A percentile compares a stretch with the other conserved stretches of the same genome.
These are phyloP conservation scores for Epizoanthus rinbou DNA, from an alignment of 92 coral and sea anemone genomes.

Conservation along the genomic window DNA sequence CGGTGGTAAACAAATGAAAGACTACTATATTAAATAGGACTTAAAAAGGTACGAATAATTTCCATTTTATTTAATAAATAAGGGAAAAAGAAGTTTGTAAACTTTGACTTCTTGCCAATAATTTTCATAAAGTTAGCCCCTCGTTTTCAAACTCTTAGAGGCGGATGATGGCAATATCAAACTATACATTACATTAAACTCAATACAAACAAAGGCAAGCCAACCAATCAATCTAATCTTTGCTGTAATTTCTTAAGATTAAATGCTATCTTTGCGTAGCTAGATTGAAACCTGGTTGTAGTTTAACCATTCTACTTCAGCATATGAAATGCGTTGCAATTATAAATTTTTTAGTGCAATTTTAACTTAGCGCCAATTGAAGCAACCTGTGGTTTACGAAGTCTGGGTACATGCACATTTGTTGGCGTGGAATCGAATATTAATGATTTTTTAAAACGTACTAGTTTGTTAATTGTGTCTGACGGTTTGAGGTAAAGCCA, in stretches of 20 bases:
- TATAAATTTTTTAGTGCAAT: conserved; percentile 6
- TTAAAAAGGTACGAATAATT: background rate
- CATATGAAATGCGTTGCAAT: background rate
- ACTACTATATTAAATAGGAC: background rate
- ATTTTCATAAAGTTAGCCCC: conserved; percentile 3
- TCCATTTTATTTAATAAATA: conserved; percentile 13
- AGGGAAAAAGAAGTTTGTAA: background rate
- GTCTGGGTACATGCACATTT: background rate
- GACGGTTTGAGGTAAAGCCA: background rate
- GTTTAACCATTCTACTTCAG: background rate
- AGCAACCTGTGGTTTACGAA: conserved; percentile 8
- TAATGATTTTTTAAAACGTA: background rate
- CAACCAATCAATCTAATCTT: background rate
- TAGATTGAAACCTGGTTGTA: background rate
- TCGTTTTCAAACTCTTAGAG: background rate
- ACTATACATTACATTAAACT: background rate
- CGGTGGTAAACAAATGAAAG: background rate
- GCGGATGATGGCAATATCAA: background rate
- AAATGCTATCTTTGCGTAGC: too few relatives aligned
- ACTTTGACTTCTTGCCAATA: background rate
- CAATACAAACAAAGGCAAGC: background rate
- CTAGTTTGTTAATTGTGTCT: background rate
- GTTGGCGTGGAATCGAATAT: background rate
- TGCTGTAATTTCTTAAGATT: background rate
- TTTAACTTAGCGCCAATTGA: background rate